Evolutionary conservation across 2,888 invertebrate species (phyloP).

Genomic region (Eucera pruinosa): DNA sequence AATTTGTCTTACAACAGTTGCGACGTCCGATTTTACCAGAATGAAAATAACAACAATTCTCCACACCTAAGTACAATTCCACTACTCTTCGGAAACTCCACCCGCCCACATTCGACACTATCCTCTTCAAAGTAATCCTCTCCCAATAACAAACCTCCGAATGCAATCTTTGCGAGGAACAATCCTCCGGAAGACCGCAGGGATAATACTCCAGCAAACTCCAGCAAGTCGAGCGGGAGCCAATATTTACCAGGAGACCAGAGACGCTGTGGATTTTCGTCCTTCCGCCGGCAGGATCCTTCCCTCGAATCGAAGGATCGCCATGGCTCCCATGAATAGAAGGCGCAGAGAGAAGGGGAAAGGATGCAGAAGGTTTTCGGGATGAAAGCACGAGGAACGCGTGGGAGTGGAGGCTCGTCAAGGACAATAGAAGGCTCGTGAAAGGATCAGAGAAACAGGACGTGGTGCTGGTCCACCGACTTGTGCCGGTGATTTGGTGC

Average conservation of each 20-base stretch:
- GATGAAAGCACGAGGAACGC: conserved; percentile 59
- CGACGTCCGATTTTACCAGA: no score
- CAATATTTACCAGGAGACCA: conserved; percentile 80
- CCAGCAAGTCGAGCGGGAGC: conserved; percentile 72
- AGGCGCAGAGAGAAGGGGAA: conserved; percentile 14
- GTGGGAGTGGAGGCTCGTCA: conserved; percentile 70
- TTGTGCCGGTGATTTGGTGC: conserved; percentile 59
- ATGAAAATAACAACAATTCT: no score
- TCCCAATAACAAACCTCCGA: no score
- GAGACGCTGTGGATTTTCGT: conserved; percentile 49
- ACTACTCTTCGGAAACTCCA: no score
- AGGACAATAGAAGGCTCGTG: conserved; percentile 81
- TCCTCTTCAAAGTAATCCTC: no score
- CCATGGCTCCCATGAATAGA: conserved; percentile 19
- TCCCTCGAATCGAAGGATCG: conserved; percentile 18
- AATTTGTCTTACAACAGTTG: no score
- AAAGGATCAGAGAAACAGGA: conserved; percentile 81
- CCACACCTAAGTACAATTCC: no score
- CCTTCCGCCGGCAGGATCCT: conserved; percentile 36
- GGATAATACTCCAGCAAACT: not conserved
- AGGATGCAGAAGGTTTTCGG: conserved; percentile 53
- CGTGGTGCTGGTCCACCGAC: conserved; percentile 68
- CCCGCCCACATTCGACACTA: no score
- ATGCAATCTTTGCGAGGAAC: no score
- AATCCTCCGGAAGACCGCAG: no score